A percentile compares a stretch with the other conserved stretches of the same genome.
Evolutionary conservation across 2,113 vertebrate genomes (phyloP).

Genomic region (Lepisosteus oculatus): DNA sequence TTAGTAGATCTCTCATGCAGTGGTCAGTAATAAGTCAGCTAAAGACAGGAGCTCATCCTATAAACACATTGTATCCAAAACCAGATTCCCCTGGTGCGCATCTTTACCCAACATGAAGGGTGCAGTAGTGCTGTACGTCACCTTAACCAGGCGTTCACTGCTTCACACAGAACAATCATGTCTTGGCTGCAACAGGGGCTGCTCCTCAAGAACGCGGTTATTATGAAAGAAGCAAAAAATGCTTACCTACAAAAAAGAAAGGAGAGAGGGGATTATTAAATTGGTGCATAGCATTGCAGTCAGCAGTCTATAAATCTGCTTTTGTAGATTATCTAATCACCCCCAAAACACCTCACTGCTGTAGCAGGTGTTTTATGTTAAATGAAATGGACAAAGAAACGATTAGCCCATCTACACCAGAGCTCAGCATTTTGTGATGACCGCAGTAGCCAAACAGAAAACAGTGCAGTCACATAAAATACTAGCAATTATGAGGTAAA

Average conservation of each 20-base stretch:
- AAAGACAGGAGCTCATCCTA: slow-evolving; percentile 60
- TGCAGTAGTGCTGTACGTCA: slow-evolving; percentile 56
- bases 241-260: slow-evolving; percentile 72
- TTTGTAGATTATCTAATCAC: slow-evolving; percentile 65
- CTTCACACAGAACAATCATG: slow-evolving; percentile 49
- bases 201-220: slow-evolving; percentile 37
- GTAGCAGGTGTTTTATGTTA: slow-evolving; percentile 43
- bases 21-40: slow-evolving; percentile 67
- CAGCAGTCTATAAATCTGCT: slow-evolving; percentile 45
- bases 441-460: not conserved
- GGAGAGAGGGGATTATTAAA: slow-evolving; percentile 59
- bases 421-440: slow-evolving; percentile 47
- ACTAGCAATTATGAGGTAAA: too few species aligned
- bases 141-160: slow-evolving; percentile 64
- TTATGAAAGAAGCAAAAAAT: slow-evolving; percentile 53
- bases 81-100: slow-evolving; percentile 36
- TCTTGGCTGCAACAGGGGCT: slow-evolving; percentile 39
- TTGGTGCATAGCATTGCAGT: slow-evolving; percentile 59
- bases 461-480: too few species aligned
- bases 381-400: slow-evolving; percentile 51
- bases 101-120: slow-evolving; percentile 49
- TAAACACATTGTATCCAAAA: slow-evolving; percentile 63
- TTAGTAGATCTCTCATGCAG: slow-evolving; percentile 16
- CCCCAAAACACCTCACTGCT: slow-evolving; percentile 48
- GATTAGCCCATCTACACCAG: slow-evolving; percentile 50